Evolutionary conservation across 1,140 invertebrate genomes (phyloP), one percentile per base, ranked within the genome.

Genomic region (Penaeus chinensis): DNA sequence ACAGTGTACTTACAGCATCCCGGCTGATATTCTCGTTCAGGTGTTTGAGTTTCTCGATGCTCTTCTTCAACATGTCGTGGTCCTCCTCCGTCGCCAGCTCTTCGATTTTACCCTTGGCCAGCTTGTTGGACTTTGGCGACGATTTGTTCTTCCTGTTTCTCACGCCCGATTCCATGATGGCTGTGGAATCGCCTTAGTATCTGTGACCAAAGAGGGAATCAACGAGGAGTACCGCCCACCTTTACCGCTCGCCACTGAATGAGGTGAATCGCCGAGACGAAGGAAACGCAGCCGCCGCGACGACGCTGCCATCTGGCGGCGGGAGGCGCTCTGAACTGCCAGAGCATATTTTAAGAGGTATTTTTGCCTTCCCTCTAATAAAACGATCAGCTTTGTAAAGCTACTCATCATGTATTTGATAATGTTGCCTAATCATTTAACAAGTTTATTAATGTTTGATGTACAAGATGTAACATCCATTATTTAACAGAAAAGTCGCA

Each of bases 131-230:
- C 42, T 86, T 81, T 13, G 77, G 84, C 7, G 84, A 80, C 19
- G 76, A 47, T 18, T 86, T 86, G 27, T 80, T 79, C 84, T 86
- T 86, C 77, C 84, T 86, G 37, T 86, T 80, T 54, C 84, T 69
- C 63, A 86, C 84, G 22, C 77, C 78, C 8, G 77, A 42, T 47
- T 86, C 84, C 84, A 86, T 86, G 77, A 66, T 86, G 84, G 47
- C n/a, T 37, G 27, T 16, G 32, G 74, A 47, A 77, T 47, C 47
- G 74, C 3, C 18, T 37, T 18, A 77, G 2, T 19, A 47, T 27
- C 42, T 27, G 47, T n/a, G 74, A 77, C 27, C n/a, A 77, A 77
- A 19, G 19, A 42, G n/a, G 20, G 20, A 37, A 47, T 37, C 19
- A 13, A 18, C 47, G 74, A 27, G 37, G 5, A 20, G 27, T 27